phyloP scores from a whole-genome alignment of 2,888 invertebrate species.

The Parnassius smintheus region DNA sequence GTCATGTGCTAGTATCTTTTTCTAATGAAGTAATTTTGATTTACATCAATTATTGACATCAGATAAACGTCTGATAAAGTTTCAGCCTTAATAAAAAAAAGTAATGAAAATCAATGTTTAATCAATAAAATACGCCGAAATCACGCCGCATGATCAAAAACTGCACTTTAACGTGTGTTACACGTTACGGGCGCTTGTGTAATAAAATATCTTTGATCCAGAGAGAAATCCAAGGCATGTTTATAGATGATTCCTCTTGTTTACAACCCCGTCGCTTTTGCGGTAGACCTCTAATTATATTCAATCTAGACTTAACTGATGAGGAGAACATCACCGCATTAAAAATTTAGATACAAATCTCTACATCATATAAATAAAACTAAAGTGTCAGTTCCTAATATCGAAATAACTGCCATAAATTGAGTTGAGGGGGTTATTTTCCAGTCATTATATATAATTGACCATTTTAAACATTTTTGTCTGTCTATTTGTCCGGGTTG shows the following conservation, averaged over 20 bases:
- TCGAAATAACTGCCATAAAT: too few species aligned
- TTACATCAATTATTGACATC: too few species aligned
- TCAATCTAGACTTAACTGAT: slow-evolving; percentile 4
- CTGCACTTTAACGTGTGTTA: slow-evolving; percentile 9
- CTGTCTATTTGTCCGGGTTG: too few species aligned
- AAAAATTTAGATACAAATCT: background rate
- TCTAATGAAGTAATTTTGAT: too few species aligned
- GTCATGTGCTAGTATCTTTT: too few species aligned
- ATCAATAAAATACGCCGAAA: slow-evolving; percentile 16
- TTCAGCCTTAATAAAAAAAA: background rate
- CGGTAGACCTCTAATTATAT: slow-evolving; percentile 9
- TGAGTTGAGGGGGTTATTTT: too few species aligned
- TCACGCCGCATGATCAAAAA: slow-evolving; percentile 17
- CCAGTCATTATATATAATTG: too few species aligned
- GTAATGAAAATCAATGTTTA: background rate
- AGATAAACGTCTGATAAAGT: too few species aligned
- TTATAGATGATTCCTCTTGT: slow-evolving; percentile 24
- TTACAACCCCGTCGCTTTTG: slow-evolving; percentile 21
- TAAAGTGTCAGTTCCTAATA: too few species aligned
- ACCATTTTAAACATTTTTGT: too few species aligned
- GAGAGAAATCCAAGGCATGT: slow-evolving; percentile 26
- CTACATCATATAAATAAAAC: too few species aligned
- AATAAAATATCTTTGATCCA: slow-evolving; percentile 27
- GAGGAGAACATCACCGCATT: background rate
- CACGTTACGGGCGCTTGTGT: slow-evolving; percentile 17